Base-by-base conservation (phyloP, 2,113 vertebrate genomes). In the Notarius quadriscutis region DNA sequence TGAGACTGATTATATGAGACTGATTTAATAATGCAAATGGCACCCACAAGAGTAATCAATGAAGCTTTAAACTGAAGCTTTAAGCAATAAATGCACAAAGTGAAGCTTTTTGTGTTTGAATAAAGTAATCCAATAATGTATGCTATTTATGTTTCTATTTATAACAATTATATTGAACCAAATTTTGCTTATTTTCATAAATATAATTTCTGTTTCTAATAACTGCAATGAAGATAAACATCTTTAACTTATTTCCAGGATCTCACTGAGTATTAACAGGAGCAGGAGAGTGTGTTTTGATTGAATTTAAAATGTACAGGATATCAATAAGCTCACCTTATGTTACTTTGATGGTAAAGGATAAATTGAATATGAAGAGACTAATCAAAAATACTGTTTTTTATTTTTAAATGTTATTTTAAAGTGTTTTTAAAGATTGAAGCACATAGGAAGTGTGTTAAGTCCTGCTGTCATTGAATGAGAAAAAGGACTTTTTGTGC, bases 391-490 rank as follows among this genome's bases (percentile, higher is more conserved):
- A 72, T 25, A 1, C 11, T 55, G 25, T 72, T 71, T 34, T n/a
- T 65, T n/a, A 60, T 67, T 51, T 72, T 65, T 8, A 53, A 55
- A 15, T 53, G 1, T 22, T 30, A 41, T 69, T 58, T 57, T 75
- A 50, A 6, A 55, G 62, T 69, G 25, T 84, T 84, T 63, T 84
- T 12, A 22, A 27, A 30, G 41, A 63, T 20, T 34, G 51, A 83
- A 55, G 10, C 71, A 67, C 80, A 84, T 84, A 86, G 81, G 55
- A 86, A 86, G 79, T 25, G 79, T 81, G 30, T 88, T 77, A 84
- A 71, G 17, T 85, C 71, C 83, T 7, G 53, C 4, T 1, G 8
- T 62, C 18, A 7, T 10, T 20, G 78, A 30, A 58, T 5, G 55
- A 57, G 75, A 79, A 58, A 34, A 69, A 84, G 55, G 50, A 34